Evolutionary conservation across 1,140 invertebrate species (phyloP).

Genomic region (Philaenus spumarius): DNA sequence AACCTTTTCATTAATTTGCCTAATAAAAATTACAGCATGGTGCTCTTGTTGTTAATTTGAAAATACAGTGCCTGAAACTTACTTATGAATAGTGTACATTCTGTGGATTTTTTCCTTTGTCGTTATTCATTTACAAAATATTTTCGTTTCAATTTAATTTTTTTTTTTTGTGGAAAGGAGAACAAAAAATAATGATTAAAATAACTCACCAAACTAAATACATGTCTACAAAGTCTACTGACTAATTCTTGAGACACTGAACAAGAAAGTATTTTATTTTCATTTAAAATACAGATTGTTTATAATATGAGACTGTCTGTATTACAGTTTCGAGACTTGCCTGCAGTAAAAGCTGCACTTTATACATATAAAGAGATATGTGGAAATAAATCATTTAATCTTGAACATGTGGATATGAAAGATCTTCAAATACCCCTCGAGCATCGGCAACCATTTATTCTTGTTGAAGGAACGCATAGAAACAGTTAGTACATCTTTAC

Average conservation of each 20-base stretch:
- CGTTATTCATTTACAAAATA: too few species aligned
- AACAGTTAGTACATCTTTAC: neutral
- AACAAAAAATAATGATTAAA: neutral
- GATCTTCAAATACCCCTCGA: neutral
- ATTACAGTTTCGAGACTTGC: conserved; percentile 3
- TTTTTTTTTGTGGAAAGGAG: neutral
- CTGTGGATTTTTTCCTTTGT: too few species aligned
- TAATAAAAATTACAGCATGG: too few species aligned
- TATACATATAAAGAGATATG: neutral
- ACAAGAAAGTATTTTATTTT: too few species aligned
- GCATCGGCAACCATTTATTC: neutral
- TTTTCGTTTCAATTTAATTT: too few species aligned
- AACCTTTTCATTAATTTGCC: too few species aligned
- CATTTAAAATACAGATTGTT: too few species aligned
- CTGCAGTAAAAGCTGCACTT: neutral
- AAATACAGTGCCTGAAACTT: too few species aligned
- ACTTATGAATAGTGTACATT: too few species aligned
- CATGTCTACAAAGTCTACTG: neutral
- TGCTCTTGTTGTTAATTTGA: too few species aligned
- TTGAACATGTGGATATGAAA: neutral
- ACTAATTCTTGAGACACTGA: neutral
- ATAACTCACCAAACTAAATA: neutral
- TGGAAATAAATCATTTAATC: neutral
- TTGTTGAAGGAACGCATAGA: conserved; percentile 5
- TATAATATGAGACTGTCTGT: too few species aligned